Evolutionary conservation across 2,113 vertebrate genomes (phyloP).

Genomic region (Corydoras sp.): DNA sequence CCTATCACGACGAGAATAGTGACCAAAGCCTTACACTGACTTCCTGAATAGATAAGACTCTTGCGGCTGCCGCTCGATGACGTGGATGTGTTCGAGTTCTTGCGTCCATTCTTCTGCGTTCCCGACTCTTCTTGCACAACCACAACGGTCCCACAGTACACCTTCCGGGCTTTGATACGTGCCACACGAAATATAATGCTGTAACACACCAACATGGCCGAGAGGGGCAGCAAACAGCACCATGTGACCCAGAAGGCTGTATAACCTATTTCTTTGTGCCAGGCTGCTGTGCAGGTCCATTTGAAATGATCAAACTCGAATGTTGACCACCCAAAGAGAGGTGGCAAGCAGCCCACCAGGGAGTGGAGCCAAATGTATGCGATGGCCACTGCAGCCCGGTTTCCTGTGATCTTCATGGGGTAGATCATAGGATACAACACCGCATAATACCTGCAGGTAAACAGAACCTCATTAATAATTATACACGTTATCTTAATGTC

Average conservation of each 20-base stretch:
- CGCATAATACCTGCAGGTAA: slow-evolving; percentile 82
- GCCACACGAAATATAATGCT: slow-evolving; percentile 95
- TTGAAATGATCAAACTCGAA: slow-evolving; percentile 95
- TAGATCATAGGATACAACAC: slow-evolving; percentile 98
- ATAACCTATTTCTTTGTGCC: slow-evolving; percentile 83
- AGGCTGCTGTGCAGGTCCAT: slow-evolving; percentile 92
- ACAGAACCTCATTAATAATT: not conserved
- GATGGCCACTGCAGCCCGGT: slow-evolving; percentile 83
- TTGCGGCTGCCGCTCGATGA: slow-evolving; percentile 85
- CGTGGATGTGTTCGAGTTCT: slow-evolving; percentile 90
- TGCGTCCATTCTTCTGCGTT: slow-evolving; percentile 74
- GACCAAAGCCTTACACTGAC: slow-evolving; percentile 93
- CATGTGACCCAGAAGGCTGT: slow-evolving; percentile 91
- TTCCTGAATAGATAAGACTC: slow-evolving; percentile 88
- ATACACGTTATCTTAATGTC: too few species aligned
- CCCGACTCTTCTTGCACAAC: slow-evolving; percentile 68
- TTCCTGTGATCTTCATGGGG: slow-evolving; percentile 97
- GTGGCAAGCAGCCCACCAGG: slow-evolving; percentile 86
- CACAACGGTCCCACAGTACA: slow-evolving; percentile 84
- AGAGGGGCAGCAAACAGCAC: slow-evolving; percentile 81
- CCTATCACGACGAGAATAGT: slow-evolving; percentile 94
- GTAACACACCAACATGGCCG: slow-evolving; percentile 87
- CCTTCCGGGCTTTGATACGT: slow-evolving; percentile 91
- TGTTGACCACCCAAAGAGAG: slow-evolving; percentile 91
- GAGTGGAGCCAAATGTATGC: slow-evolving; percentile 94